Percentiles rank a stretch among this genome's conserved stretches.
phyloP scores from a whole-genome alignment of 2,888 invertebrate genomes.

The Saturnia japonica region DNA sequence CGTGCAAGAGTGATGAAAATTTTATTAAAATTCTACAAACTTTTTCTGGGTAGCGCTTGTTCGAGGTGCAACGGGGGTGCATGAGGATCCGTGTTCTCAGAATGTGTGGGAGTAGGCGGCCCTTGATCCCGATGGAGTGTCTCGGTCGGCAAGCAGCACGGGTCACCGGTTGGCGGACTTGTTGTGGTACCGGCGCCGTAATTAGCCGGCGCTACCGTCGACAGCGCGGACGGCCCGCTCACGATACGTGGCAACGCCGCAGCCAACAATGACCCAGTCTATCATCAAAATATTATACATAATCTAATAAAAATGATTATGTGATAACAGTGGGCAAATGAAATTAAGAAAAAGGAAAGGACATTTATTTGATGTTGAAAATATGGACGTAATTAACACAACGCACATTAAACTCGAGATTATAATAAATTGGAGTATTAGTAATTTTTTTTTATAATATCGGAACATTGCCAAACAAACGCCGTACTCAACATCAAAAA shows the following conservation, averaged over 20 bases:
- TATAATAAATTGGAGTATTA: no score
- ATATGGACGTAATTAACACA: no score
- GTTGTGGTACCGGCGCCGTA: slow-evolving; percentile 52
- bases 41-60: slow-evolving; percentile 79
- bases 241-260: slow-evolving; percentile 86
- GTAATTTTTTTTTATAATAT: no score
- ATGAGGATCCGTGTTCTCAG: slow-evolving; percentile 72
- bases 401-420: no score
- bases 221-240: slow-evolving; percentile 57
- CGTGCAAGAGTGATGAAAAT: no score
- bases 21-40: slow-evolving; percentile 41
- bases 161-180: slow-evolving; percentile 53
- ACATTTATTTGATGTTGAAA: no score
- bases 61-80: slow-evolving; percentile 78
- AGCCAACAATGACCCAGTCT: slow-evolving; percentile 85
- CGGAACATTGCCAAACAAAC: no score
- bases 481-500: no score
- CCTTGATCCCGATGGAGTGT: slow-evolving; percentile 73
- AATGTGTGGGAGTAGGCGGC: slow-evolving; percentile 77
- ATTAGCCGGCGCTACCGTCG: slow-evolving; percentile 50
- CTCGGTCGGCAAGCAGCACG: slow-evolving; percentile 55
- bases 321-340: no score
- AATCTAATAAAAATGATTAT: background rate
- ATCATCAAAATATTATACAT: slow-evolving; percentile 9
- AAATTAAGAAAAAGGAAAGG: no score